Evolutionary conservation across 2,113 vertebrate genomes (phyloP).

Genomic region (Odocoileus hemionus): DNA sequence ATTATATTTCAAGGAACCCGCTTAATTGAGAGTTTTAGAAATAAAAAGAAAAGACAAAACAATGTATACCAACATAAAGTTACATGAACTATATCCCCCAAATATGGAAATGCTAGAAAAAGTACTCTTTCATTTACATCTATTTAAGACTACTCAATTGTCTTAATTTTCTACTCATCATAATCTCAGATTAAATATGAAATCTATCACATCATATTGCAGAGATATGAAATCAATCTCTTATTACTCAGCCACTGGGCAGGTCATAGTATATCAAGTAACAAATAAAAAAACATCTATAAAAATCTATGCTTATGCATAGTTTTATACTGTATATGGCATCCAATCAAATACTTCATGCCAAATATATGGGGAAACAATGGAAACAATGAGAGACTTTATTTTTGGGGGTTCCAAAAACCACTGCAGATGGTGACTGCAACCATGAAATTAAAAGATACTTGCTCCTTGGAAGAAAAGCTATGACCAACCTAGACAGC

Average conservation of each 20-base stretch:
- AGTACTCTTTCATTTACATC: neutral
- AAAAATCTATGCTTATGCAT: neutral
- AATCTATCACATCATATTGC: neutral
- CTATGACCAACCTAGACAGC: neutral
- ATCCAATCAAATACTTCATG: neutral
- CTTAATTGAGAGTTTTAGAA: neutral
- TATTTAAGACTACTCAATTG: neutral
- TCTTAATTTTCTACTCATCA: neutral
- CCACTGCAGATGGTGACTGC: neutral
- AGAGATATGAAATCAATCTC: neutral
- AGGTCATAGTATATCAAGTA: neutral
- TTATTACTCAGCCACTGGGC: neutral
- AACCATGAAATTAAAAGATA: neutral
- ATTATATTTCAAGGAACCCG: neutral
- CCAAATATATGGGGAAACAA: neutral
- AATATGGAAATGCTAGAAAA: neutral
- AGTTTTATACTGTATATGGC: neutral
- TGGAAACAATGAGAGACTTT: neutral
- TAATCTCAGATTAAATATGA: neutral
- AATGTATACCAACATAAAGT: neutral
- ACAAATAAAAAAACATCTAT: neutral
- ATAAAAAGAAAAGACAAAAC: neutral
- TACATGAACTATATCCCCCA: neutral
- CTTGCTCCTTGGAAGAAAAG: neutral
- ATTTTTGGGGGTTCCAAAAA: neutral